phyloP scores from a whole-genome alignment of 2,797 vertebrate genomes.

The Momotus momota region DNA sequence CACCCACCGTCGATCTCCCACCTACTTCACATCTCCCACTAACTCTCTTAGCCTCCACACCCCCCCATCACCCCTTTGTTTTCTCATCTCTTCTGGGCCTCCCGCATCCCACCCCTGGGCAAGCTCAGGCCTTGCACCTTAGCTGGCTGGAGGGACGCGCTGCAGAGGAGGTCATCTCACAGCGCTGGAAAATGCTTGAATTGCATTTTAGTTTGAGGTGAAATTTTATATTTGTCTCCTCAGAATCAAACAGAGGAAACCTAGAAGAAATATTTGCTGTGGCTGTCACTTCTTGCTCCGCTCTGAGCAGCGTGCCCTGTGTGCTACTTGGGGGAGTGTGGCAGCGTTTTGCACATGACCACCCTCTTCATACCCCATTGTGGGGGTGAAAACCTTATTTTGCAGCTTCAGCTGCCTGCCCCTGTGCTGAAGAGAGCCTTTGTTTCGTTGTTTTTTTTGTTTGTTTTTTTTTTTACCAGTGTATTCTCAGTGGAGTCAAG shows the following conservation, averaged over 20 bases:
- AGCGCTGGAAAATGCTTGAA: constrained; percentile 43
- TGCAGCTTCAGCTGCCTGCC: background rate
- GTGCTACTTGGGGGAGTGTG: background rate
- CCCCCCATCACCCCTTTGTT: too few relatives aligned
- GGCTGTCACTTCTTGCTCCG: constrained; percentile 26
- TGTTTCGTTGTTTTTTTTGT: background rate
- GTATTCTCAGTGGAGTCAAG: constrained; percentile 1
- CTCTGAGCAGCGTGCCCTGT: constrained; percentile 16
- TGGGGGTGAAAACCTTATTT: constrained; percentile 2
- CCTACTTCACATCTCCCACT: too few relatives aligned
- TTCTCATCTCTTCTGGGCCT: too few relatives aligned
- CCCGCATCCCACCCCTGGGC: too few relatives aligned
- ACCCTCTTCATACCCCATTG: background rate
- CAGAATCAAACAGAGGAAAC: constrained; percentile 55
- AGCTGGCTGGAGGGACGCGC: background rate
- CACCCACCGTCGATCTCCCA: background rate
- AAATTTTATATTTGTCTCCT: constrained; percentile 42
- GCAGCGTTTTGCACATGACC: constrained; percentile 3
- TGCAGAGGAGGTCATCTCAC: constrained; percentile 2
- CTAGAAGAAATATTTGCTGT: constrained; percentile 45
- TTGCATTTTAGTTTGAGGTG: constrained; percentile 53
- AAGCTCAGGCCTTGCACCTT: background rate
- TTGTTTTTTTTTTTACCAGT: background rate
- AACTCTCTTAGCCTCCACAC: too few relatives aligned
- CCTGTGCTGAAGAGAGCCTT: constrained; percentile 49